Evolutionary conservation across 2,113 vertebrate genomes (phyloP).

Genomic region (Prionailurus bengalensis): DNA sequence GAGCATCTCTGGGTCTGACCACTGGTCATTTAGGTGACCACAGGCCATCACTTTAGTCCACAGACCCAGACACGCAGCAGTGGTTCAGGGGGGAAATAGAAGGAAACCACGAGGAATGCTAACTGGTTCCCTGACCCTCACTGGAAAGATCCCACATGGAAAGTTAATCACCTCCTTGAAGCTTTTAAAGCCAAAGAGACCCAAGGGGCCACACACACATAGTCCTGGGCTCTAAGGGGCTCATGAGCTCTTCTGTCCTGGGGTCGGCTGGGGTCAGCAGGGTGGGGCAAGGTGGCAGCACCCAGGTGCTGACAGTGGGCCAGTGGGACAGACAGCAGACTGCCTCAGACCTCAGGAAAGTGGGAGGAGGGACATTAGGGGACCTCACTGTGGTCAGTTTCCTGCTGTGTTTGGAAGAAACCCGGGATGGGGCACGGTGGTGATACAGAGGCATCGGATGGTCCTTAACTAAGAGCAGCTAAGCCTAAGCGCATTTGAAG

Average conservation of each 20-base stretch:
- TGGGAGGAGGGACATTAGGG: background rate
- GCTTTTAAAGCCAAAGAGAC: constrained; percentile 54
- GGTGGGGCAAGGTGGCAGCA: background rate
- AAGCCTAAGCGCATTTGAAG: background rate
- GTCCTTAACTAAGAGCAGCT: background rate
- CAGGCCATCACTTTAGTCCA: background rate
- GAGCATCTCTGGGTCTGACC: background rate
- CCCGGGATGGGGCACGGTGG: background rate
- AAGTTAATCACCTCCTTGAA: constrained; percentile 30
- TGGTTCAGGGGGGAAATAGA: background rate
- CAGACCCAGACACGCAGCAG: background rate
- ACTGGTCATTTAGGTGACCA: constrained; percentile 31
- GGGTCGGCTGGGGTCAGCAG: fast-evolving
- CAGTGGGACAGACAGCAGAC: background rate
- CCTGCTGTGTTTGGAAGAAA: background rate
- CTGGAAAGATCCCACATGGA: constrained; percentile 1
- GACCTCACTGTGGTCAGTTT: background rate
- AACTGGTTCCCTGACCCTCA: background rate
- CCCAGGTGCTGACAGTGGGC: background rate
- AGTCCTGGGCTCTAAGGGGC: background rate
- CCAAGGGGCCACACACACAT: background rate
- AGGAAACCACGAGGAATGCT: background rate
- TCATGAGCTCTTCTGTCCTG: background rate
- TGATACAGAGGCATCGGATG: background rate
- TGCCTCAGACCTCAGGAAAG: background rate